Evolutionary conservation across 1,140 invertebrate species (phyloP).

Genomic region (Lepidostoma basale): DNA sequence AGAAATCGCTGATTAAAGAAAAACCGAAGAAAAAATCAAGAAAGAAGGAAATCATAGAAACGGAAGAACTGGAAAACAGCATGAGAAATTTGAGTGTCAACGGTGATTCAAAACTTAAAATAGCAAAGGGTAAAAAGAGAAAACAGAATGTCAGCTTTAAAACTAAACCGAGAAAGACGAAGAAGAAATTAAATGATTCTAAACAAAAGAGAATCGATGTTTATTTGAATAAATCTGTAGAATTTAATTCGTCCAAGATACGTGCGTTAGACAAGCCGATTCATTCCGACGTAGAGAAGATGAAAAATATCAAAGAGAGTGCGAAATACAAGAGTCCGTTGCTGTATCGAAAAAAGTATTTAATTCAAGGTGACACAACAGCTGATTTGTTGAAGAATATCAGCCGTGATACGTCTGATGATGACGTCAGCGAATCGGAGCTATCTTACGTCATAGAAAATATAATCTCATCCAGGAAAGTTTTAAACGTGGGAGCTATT

Average conservation of each 20-base stretch:
- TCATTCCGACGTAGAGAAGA: too few relatives aligned
- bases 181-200: background rate
- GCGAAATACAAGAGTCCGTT: background rate
- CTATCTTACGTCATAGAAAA: slow-evolving; percentile 33
- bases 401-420: slow-evolving; percentile 9
- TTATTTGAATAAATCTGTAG: slow-evolving; percentile 20
- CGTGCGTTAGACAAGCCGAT: background rate
- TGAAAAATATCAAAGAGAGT: background rate
- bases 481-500: slow-evolving; percentile 2
- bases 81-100: slow-evolving; percentile 48
- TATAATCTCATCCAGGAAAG: slow-evolving; percentile 30
- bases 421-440: slow-evolving; percentile 13
- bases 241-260: too few relatives aligned
- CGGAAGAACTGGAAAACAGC: slow-evolving; percentile 26
- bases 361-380: slow-evolving; percentile 17
- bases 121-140: slow-evolving; percentile 23
- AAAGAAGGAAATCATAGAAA: slow-evolving; percentile 40
- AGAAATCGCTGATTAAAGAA: slow-evolving; percentile 20
- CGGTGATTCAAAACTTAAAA: slow-evolving; percentile 37
- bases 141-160: slow-evolving; percentile 37
- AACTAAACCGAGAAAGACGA: slow-evolving; percentile 34
- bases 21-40: slow-evolving; percentile 35
- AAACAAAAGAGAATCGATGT: slow-evolving; percentile 30
- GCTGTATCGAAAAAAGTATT: slow-evolving; percentile 6
- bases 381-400: slow-evolving; percentile 15